Percentiles rank a stretch among this genome's conserved stretches.
phyloP scores from a whole-genome alignment of 2,888 invertebrate genomes.

The Clusia tigrina region DNA sequence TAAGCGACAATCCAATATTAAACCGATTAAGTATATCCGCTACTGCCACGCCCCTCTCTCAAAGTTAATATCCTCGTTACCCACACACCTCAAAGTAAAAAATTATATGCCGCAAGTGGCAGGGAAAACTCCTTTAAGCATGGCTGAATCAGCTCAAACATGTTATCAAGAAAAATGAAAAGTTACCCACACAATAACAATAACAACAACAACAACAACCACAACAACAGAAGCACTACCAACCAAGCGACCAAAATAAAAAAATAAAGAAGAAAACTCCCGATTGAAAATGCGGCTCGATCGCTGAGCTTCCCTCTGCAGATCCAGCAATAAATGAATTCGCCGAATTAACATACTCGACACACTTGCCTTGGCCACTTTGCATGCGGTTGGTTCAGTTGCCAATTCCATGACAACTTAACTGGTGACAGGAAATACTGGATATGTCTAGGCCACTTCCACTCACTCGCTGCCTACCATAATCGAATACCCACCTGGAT shows the following conservation, averaged over 20 bases:
- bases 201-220: conserved; percentile 6
- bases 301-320: not conserved
- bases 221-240: conserved; percentile 14
- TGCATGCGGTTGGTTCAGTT: too few relatives aligned
- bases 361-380: conserved; percentile 35
- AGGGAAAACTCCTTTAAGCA: conserved; percentile 21
- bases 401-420: conserved; percentile 27
- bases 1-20: too few relatives aligned
- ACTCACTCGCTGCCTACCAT: too few relatives aligned
- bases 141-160: conserved; percentile 34
- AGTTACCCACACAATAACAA: conserved; percentile 23
- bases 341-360: conserved; percentile 50
- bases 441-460: conserved; percentile 13
- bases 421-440: conserved; percentile 30
- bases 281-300: too few relatives aligned
- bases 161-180: conserved; percentile 55
- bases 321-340: conserved; percentile 20
- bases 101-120: conserved; percentile 1
- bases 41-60: too few relatives aligned
- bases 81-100: too few relatives aligned
- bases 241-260: conserved; percentile 21
- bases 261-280: too few relatives aligned
- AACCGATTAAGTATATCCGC: too few relatives aligned
- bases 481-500: too few relatives aligned
- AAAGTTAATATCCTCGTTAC: too few relatives aligned